Evolutionary conservation across 1,140 invertebrate species (phyloP).

Genomic region (Meloidogyne chitwoodi): DNA sequence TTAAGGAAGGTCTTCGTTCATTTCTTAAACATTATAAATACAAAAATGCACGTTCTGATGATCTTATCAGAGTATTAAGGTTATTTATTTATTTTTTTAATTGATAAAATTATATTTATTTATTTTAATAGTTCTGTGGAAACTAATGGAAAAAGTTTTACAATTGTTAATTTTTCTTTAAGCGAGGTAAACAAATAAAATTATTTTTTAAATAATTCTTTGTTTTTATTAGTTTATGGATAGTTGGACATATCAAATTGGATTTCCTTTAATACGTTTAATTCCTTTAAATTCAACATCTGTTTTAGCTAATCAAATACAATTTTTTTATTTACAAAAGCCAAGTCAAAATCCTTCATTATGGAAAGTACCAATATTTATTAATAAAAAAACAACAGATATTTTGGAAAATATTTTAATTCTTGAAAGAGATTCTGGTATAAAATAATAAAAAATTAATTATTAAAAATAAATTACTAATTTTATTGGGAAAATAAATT

Average conservation of each 20-base stretch:
- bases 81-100: background rate
- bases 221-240: conserved; percentile 8
- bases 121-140: background rate
- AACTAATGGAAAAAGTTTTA: background rate
- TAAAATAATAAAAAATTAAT: background rate
- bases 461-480: background rate
- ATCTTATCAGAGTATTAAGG: conserved; percentile 19
- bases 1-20: conserved; percentile 17
- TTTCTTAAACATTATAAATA: conserved; percentile 29
- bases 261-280: conserved; percentile 20
- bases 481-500: no score
- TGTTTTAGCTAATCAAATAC: conserved; percentile 9
- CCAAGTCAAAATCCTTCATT: background rate
- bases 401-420: background rate
- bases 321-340: conserved; percentile 7
- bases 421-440: conserved; percentile 7
- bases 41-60: conserved; percentile 22
- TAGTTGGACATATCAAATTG: conserved; percentile 20
- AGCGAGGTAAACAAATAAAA: background rate
- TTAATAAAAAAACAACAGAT: background rate
- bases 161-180: conserved; percentile 17
- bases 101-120: background rate
- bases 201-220: background rate
- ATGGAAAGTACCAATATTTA: conserved; percentile 23
- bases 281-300: background rate